Conservation (phyloP, 2,888 invertebrate species). For the Oasisia sp. region DNA sequence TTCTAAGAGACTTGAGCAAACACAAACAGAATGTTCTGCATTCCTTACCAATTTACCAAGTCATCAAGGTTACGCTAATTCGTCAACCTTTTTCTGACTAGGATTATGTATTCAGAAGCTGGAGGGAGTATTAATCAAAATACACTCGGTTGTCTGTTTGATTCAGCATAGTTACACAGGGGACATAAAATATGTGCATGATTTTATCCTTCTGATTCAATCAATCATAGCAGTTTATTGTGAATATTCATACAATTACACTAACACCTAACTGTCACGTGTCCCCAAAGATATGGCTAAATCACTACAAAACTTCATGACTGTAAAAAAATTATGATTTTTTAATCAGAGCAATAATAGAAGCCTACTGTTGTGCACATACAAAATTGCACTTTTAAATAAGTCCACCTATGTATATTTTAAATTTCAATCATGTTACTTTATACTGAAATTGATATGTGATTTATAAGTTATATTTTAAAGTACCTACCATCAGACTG, state of each 20-base stretch:
- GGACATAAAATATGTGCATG: conserved; percentile 17
- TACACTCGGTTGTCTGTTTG: background rate
- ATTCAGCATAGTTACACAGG: background rate
- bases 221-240: background rate
- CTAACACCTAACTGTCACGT: background rate
- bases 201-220: background rate
- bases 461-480: too few relatives aligned
- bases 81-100: background rate
- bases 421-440: too few relatives aligned
- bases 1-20: background rate
- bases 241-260: background rate
- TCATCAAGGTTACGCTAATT: background rate
- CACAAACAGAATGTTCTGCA: background rate
- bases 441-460: too few relatives aligned
- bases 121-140: background rate
- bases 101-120: background rate
- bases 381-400: too few relatives aligned
- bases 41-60: background rate
- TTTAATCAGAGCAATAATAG: too few relatives aligned
- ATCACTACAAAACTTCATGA: too few relatives aligned
- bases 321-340: too few relatives aligned
- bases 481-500: too few relatives aligned
- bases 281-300: background rate
- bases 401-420: too few relatives aligned
- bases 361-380: too few relatives aligned